Evolutionary conservation across 1,140 invertebrate genomes (phyloP).

Genomic region (Patella vulgata): DNA sequence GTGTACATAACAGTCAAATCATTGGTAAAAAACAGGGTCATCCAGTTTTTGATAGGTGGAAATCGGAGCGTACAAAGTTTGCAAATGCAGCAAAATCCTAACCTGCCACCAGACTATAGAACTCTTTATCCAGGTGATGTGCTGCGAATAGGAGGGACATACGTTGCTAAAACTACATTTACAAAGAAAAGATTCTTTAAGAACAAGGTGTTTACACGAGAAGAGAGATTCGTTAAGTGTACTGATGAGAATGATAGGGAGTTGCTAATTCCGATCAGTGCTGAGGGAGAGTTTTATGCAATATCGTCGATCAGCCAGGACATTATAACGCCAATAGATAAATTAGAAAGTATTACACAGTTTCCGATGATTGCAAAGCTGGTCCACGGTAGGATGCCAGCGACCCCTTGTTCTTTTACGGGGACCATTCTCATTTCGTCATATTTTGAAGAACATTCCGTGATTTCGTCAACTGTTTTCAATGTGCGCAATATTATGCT

Average conservation of each 20-base stretch:
- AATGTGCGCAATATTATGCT: constrained; percentile 41
- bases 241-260: constrained; percentile 47
- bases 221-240: constrained; percentile 44
- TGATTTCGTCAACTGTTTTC: constrained; percentile 43
- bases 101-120: constrained; percentile 19
- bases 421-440: constrained; percentile 35
- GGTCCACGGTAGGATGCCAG: constrained; percentile 41
- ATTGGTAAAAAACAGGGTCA: constrained; percentile 30
- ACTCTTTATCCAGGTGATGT: constrained; percentile 46
- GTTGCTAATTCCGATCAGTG: constrained; percentile 37
- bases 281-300: constrained; percentile 43
- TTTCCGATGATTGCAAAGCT: constrained; percentile 42
- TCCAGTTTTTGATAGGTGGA: constrained; percentile 44
- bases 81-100: constrained; percentile 16
- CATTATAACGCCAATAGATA: constrained; percentile 29
- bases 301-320: constrained; percentile 20
- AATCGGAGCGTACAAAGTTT: constrained; percentile 29
- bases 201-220: constrained; percentile 17
- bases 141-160: constrained; percentile 33
- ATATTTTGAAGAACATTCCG: constrained; percentile 33
- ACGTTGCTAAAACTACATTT: constrained; percentile 31
- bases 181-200: constrained; percentile 31
- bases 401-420: constrained; percentile 43
- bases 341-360: constrained; percentile 36
- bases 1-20: constrained; percentile 33